Evolutionary conservation across 2,797 vertebrate genomes (phyloP).

Genomic region (Chromis chromis): DNA sequence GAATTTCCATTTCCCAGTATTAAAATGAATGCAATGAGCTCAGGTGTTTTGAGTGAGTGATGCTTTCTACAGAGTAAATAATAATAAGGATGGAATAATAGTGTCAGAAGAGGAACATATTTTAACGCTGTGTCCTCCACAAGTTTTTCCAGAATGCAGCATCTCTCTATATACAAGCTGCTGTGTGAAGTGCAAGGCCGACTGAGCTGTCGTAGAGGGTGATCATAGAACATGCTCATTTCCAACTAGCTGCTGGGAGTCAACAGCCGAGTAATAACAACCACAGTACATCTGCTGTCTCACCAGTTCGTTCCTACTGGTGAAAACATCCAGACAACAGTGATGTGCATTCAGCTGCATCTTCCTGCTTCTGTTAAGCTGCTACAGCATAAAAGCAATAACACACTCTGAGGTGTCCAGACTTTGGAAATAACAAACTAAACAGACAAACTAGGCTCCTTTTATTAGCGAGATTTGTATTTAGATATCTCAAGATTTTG

Average conservation of each 20-base stretch:
- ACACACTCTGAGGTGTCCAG: background rate
- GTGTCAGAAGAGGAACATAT: background rate
- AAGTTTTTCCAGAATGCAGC: background rate
- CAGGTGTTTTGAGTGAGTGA: constrained; percentile 16
- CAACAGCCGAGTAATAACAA: background rate
- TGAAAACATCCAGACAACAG: background rate
- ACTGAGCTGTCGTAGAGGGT: background rate
- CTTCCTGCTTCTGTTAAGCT: too few relatives aligned
- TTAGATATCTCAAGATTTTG: too few relatives aligned
- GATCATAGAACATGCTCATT: rapidly evolving
- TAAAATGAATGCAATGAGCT: constrained; percentile 13
- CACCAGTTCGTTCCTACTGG: too few relatives aligned
- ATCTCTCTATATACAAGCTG: too few relatives aligned
- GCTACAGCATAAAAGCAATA: background rate
- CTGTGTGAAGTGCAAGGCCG: background rate
- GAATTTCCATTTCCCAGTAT: constrained; percentile 26
- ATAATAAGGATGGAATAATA: background rate
- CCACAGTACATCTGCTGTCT: background rate
- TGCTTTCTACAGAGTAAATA: constrained; percentile 27
- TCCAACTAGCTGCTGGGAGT: background rate
- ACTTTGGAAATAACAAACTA: background rate
- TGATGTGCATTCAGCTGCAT: background rate
- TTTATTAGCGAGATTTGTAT: too few relatives aligned
- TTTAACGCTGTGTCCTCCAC: background rate
- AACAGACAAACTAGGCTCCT: background rate